Percentiles rank a stretch among this genome's conserved stretches.
Conservation (phyloP, 2,797 vertebrate species). For the Crax fasciolata region DNA sequence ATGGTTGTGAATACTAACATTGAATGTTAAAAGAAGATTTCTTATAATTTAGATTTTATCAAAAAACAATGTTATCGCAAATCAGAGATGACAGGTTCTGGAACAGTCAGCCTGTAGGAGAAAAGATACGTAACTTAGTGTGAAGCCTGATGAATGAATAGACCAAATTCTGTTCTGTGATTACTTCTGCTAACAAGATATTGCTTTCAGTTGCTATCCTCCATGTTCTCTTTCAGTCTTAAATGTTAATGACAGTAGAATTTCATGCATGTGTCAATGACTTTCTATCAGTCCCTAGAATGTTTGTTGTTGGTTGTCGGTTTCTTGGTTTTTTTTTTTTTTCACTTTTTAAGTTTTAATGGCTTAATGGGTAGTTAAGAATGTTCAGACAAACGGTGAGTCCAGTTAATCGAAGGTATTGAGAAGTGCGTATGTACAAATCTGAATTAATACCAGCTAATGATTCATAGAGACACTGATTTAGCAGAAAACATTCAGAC, state of each 20-base stretch:
- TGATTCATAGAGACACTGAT: not conserved
- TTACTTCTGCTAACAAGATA: not conserved
- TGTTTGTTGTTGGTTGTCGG: not conserved
- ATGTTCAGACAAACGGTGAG: not conserved
- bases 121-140: not conserved
- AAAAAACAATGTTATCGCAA: not conserved
- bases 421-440: not conserved
- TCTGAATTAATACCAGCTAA: not conserved
- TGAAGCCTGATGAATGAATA: not conserved
- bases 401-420: not conserved
- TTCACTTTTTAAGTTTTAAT: not conserved
- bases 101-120: not conserved
- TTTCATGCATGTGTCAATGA: not conserved
- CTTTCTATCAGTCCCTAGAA: not conserved
- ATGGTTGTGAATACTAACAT: not conserved
- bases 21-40: slow-evolving; percentile 5
- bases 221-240: not conserved
- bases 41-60: not conserved
- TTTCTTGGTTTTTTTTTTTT: not conserved
- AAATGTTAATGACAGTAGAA: not conserved
- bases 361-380: not conserved
- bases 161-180: not conserved
- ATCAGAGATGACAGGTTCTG: not conserved
- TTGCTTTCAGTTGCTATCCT: not conserved
- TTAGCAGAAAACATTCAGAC: not conserved